Base-by-base conservation (phyloP, 1,140 invertebrate genomes). In the Zaprionus taronus region DNA sequence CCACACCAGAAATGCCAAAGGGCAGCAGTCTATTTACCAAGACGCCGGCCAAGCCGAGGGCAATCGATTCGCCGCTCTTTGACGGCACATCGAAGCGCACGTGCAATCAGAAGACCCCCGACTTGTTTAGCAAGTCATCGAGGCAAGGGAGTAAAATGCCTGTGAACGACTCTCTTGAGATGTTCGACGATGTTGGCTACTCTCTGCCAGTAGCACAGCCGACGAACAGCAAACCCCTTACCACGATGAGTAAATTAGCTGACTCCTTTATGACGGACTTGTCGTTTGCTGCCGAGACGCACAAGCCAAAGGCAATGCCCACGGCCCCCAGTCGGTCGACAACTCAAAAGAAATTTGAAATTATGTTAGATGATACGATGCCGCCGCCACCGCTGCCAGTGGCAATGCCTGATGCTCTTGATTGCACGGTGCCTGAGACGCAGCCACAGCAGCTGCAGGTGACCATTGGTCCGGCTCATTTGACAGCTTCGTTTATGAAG, bases 251-350 rank as follows among this genome's bases (percentile, higher is more conserved):
- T n/a, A 72, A 87, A 38, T 22, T 83, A 38, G 34, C 58, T 1
- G 81, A 92, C 6, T 91, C 86, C 5, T 80, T 92, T 67, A 72
- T 86, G 73, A 63, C 80, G 3, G 83, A 92, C 17, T 62, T 92
- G 15, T 91, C 91, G 11, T 79, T 85, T 83, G 79, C 89, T 24
- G 72, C 86, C 1, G 91, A 92, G n/a, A 79, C 91, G 34, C 57
- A 22, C 22, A 53, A 38, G 14, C 28, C 57, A n/a, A 49, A 68
- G 47, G 20, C 20, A 51, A 51, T 20, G 20, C 3, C 20, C 3
- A n/a, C 36, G n/a, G 26, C 22, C 6, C 14, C n/a, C 15, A 12
- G n/a, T 12, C 57, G 36, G 34, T 15, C 55, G 58, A 17, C 64
- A 31, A 31, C 38, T 5, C 31, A 47, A 20, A 73, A 81, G 9